Base-by-base conservation (phyloP, 2,113 vertebrate genomes). In the Clarias batrachus region DNA sequence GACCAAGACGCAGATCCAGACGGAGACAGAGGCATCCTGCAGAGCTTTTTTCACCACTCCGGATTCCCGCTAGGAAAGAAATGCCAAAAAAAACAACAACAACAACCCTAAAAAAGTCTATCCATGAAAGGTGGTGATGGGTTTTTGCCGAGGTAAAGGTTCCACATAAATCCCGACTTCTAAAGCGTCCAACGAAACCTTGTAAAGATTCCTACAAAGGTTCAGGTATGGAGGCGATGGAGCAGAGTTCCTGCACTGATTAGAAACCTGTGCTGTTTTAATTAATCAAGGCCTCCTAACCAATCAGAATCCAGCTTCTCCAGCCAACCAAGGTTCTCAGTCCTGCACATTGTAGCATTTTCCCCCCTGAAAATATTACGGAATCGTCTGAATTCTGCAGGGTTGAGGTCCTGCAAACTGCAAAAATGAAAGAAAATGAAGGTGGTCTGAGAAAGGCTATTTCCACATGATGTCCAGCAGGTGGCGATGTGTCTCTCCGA, bases 381-480 rank as follows among this genome's bases (percentile, higher is more conserved):
- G 33, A 37, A 37, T 37, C 2, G 33, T 37, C 33, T 56, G 25
- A 52, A 9, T 4, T 54, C 23, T 73, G 33, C 41, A 52, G 12
- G 41, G 10, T 54, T 77, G 48, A 77, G 52, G 17, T 66, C 16
- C 41, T 48, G 25, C 27, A 25, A 25, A 41, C 62, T n/a, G 48
- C 48, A 48, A 48, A 48, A 48, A 48, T 48, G 48, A 19, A 37
- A 41, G 19, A 5, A 41, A 48, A 5, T 70, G 54, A 41, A 74
- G 41, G 25, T 7, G 19, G 10, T 70, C 21, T 25, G 56, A 57
- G 54, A 19, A 59, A 37, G 21, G 59, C 52, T 30, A 21, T 11
- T 13, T 62, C 19, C 78, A 41, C 21, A 81, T 41, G 17, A 54
- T 84, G 83, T 65, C 84, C 88, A 88, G 74, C 48, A 89, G 90